Evolutionary conservation across 2,797 vertebrate genomes (phyloP).

Genomic region (Danio jaintianensis): DNA sequence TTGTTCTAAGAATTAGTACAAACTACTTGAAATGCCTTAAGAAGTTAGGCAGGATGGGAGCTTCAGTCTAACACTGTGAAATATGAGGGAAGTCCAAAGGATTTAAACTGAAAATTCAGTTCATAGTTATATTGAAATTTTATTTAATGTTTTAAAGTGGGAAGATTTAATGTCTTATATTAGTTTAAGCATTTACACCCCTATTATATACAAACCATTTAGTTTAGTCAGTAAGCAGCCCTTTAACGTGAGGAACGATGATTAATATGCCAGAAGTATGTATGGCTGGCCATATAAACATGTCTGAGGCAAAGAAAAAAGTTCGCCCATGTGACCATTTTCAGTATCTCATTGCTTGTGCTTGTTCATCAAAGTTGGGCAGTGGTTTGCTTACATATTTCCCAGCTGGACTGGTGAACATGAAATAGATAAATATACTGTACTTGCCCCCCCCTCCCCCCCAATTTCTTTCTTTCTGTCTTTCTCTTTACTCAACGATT

Average conservation of each 20-base stretch:
- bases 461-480: no score
- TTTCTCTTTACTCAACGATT: no score
- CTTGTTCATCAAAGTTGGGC: background rate
- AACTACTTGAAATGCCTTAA: slow-evolving; percentile 61
- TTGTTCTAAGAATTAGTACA: slow-evolving; percentile 43
- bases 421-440: background rate
- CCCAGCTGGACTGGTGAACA: slow-evolving; percentile 60
- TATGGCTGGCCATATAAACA: slow-evolving; percentile 60
- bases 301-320: background rate
- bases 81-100: slow-evolving; percentile 44
- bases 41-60: slow-evolving; percentile 50
- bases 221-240: slow-evolving; percentile 17
- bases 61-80: slow-evolving; percentile 66
- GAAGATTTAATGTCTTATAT: slow-evolving; percentile 4
- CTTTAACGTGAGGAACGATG: slow-evolving; percentile 13
- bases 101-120: slow-evolving; percentile 28
- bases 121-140: background rate
- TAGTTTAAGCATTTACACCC: slow-evolving; percentile 1
- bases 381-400: slow-evolving; percentile 19
- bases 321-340: slow-evolving; percentile 4
- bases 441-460: background rate
- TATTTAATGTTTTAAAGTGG: slow-evolving; percentile 50
- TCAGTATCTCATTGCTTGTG: slow-evolving; percentile 1
- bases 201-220: slow-evolving; percentile 41
- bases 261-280: slow-evolving; percentile 18